Percentiles rank a stretch among this genome's conserved stretches.
These are phyloP conservation scores for Gerris lacustris DNA, from an alignment of 2,888 invertebrate genomes.

Conservation along the genomic window DNA sequence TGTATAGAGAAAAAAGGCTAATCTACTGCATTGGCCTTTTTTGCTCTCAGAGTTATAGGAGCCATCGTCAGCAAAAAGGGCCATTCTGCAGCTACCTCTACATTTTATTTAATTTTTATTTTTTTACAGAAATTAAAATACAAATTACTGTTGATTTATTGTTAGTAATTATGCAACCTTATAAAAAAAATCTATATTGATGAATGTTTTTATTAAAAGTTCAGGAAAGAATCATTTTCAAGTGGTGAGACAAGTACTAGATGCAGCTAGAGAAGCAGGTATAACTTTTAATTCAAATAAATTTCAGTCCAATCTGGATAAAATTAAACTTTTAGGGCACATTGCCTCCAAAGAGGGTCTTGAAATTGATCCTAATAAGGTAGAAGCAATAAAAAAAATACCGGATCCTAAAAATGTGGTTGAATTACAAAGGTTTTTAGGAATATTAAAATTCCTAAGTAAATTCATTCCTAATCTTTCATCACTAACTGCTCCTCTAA, in stretches of 20 bases:
- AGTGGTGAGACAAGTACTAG: constrained; percentile 16
- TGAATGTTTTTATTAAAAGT: constrained; percentile 31
- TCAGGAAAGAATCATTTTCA: constrained; percentile 29
- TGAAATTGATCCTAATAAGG: constrained; percentile 13
- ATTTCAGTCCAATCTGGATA: constrained; percentile 11
- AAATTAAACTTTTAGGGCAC: too few species aligned
- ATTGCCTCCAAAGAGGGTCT: constrained; percentile 11
- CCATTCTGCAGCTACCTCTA: too few species aligned
- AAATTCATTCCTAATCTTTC: constrained; percentile 15
- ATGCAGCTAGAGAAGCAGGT: constrained; percentile 14
- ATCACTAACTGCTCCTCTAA: constrained; percentile 13
- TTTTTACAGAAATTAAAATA: too few species aligned
- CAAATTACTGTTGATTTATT: too few species aligned
- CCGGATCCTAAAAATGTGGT: constrained; percentile 8
- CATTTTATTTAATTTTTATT: too few species aligned
- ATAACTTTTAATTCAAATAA: constrained; percentile 16
- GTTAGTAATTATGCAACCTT: too few species aligned
- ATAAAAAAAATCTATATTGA: constrained; percentile 30
- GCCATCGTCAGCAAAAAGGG: too few species aligned
- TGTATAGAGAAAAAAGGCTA: too few species aligned
- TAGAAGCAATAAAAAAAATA: constrained; percentile 12
- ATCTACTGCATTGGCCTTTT: too few species aligned
- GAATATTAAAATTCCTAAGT: constrained; percentile 13
- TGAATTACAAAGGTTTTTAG: constrained; percentile 14
- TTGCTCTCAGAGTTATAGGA: too few species aligned